Conservation (phyloP, 1,140 invertebrate species). For the Diachasmimorpha longicaudata region DNA sequence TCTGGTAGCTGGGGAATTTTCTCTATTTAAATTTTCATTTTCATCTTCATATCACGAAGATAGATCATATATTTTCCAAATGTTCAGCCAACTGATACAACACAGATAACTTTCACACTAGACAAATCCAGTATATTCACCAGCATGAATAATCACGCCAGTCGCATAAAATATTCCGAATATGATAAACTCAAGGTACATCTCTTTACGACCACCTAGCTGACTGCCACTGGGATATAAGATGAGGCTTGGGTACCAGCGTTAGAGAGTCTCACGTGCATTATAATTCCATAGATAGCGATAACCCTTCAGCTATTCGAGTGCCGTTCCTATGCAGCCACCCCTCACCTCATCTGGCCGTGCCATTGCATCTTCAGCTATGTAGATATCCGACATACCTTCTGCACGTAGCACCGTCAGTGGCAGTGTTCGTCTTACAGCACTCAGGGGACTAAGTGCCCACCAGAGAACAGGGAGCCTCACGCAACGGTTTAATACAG, state of each 20-base stretch:
- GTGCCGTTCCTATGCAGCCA: slow-evolving; percentile 3
- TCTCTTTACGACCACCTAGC: background rate
- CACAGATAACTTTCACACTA: no score
- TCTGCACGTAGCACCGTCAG: background rate
- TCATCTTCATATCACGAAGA: no score
- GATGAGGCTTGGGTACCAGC: slow-evolving; percentile 22
- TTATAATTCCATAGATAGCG: slow-evolving; percentile 31
- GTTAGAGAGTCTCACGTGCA: slow-evolving; percentile 27
- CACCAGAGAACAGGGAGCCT: slow-evolving; percentile 12
- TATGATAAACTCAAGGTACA: background rate
- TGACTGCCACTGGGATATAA: slow-evolving; percentile 11
- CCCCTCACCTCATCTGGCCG: slow-evolving; percentile 1
- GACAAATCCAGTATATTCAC: no score
- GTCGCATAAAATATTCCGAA: background rate
- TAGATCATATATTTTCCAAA: no score
- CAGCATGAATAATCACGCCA: no score
- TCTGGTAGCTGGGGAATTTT: no score
- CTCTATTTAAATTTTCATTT: no score
- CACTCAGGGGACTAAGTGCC: slow-evolving; percentile 10
- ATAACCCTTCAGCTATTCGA: slow-evolving; percentile 15
- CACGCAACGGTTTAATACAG: slow-evolving; percentile 27
- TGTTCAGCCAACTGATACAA: no score
- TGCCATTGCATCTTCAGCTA: slow-evolving; percentile 3
- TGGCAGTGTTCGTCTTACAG: slow-evolving; percentile 16
- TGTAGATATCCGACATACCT: slow-evolving; percentile 3